Conservation (phyloP, 2,888 invertebrate species). For the Hydrotaea cyrtoneurina region DNA sequence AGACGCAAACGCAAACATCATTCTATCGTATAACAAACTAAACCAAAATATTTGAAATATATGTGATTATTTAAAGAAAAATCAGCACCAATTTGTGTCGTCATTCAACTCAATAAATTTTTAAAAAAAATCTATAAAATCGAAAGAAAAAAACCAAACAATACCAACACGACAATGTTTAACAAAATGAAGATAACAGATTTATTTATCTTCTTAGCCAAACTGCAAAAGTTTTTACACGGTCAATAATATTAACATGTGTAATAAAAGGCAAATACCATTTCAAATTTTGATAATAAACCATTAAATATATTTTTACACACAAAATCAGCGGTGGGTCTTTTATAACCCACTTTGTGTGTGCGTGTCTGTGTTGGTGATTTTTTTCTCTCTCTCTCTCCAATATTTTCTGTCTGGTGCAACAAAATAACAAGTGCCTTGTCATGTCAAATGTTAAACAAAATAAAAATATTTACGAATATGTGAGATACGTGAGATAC, state of each 20-base stretch:
- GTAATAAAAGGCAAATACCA: constrained; percentile 39
- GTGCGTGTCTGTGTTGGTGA: neutral
- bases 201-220: neutral
- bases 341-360: neutral
- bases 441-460: constrained; percentile 46
- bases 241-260: neutral
- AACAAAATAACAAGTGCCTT: constrained; percentile 49
- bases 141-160: too few relatives aligned
- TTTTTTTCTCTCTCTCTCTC: neutral
- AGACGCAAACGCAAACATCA: too few relatives aligned
- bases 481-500: neutral
- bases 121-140: too few relatives aligned
- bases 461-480: constrained; percentile 21
- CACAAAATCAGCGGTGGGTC: constrained; percentile 57
- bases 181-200: neutral
- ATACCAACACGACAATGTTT: neutral
- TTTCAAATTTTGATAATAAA: constrained; percentile 53
- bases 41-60: too few relatives aligned
- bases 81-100: too few relatives aligned
- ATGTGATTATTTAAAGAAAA: too few relatives aligned
- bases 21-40: too few relatives aligned
- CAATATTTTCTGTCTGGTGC: neutral
- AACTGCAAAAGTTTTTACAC: neutral
- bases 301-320: constrained; percentile 52
- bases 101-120: too few relatives aligned